Evolutionary conservation across 2,113 vertebrate genomes (phyloP), one percentile per base, ranked within the genome.

Genomic region (Andinoacara biseriatus): DNA sequence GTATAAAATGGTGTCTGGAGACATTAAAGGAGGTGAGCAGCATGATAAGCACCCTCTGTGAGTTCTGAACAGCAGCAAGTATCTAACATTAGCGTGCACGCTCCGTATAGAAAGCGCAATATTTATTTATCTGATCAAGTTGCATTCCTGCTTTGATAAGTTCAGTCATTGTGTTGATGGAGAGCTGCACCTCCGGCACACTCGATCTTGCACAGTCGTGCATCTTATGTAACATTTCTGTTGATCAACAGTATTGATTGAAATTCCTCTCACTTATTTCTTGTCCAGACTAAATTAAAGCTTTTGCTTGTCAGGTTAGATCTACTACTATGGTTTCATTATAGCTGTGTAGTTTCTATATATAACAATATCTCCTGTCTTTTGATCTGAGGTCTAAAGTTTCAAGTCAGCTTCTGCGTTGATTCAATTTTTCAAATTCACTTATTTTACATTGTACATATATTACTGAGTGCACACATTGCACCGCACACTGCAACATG

Each of bases 11-110:
- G 63, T 86, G 72, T 87, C 78, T 84, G 62, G 46, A 79, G 82
- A 78, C 57, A 78, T 60, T 46, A 89, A 61, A 80, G 67, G 84
- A 62, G 69, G 60, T 78, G 87, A 83, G 65, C 83, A 26, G 84
- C 77, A 84, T 87, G 76, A 82, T 67, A 85, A 92, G 92, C 69
- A 65, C 79, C 20, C 46, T 63, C 75, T 38, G 43, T n/a, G n/a
- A 24, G 15, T 52, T 59, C 56, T 80, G 49, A 82, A 76, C 10
- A 78, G 59, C 74, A 29, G 26, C 26, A 52, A 22, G 17, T 3
- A 10, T 20, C 22, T 60, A 10, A 79, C 61, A 72, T 31, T 78
- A 31, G 40, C 3, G 3, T 22, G 20, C 18, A 52, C 18, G n/a
- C 58, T 43, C 17, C 14, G 38, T 62, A 49, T 10, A 78, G 81